Base-by-base conservation (phyloP, 2,113 vertebrate species). In the cat (Felis catus) region DNA sequence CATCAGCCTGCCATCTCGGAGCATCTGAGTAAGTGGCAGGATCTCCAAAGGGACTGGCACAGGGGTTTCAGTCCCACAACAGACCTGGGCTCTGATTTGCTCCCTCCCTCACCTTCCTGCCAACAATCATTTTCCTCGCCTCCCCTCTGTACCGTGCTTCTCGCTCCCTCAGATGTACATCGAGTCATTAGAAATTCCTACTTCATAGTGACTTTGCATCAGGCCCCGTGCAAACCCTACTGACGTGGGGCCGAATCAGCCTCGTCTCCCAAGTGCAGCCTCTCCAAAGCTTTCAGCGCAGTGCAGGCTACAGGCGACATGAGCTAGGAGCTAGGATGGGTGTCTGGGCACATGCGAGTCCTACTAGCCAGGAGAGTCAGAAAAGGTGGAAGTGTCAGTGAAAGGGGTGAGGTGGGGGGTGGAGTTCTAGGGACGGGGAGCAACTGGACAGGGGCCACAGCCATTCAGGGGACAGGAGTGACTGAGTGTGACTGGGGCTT, bases 1-100 rank as follows among this genome's bases (percentile, higher is more conserved):
- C 92, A 71, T 90, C 97, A 93, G 89, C 74, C 95, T 95, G 97
- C 68, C 41, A 8, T 74, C 87, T 68, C 84, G 33, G 91, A 95
- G 87, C 66, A 68, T 58, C 70, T 68, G 80, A 33, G 1, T 12
- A 86, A 93, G 63, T 21, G 80, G 53, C 21, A 27, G 93, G 0
- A 70, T 94, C 98, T 98, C 93, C 45, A 63, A 10, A 90, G 92
- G 83, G 73, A 85, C 73, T 48, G 94, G 0, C 0, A 83, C 63
- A 86, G 92, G 51, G 92, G 95, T 73, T 96, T 45, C 29, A 27
- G 94, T 45, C 39, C 31, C 0, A 1, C 4, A 10, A 3, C 18
- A 45, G 58, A 10, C 18, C 6, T 0, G 0, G 61, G 39, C 33
- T 45, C 7, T 2, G 31, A 63, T 29, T 4, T 23, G 65, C 41